Conservation (phyloP, 2,113 vertebrate genomes). For the Dromaius novaehollandiae region DNA sequence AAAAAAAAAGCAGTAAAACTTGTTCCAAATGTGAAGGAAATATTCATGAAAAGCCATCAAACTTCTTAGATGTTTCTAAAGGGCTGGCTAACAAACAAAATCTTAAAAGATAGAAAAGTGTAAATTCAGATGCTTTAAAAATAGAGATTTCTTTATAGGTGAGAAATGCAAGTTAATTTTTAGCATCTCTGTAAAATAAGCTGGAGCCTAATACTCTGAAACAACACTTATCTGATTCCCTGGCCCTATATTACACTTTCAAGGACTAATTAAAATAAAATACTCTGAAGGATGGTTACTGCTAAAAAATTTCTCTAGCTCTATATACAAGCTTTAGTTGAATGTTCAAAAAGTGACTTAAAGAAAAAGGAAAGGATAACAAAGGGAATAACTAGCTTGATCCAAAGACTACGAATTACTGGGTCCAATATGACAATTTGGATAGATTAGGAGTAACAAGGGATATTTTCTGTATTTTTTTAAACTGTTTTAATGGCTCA, state of each 20-base stretch:
- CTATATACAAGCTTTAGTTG: not conserved
- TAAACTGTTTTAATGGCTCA: not conserved
- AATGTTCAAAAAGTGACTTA: not conserved
- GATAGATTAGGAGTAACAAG: not conserved
- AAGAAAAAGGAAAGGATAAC: not conserved
- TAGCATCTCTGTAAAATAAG: not conserved
- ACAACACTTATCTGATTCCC: not conserved
- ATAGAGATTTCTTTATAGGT: not conserved
- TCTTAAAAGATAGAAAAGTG: not conserved
- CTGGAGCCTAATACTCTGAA: not conserved
- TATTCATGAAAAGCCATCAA: not conserved
- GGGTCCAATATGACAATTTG: not conserved
- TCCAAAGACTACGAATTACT: not conserved
- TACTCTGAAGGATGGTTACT: not conserved
- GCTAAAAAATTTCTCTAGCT: not conserved
- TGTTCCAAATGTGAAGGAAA: not conserved
- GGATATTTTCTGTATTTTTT: not conserved
- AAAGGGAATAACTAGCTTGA: not conserved
- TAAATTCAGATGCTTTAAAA: not conserved
- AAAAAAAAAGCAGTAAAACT: conserved; percentile 4
- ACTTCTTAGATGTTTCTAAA: not conserved
- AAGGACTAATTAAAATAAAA: not conserved
- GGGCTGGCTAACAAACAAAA: not conserved
- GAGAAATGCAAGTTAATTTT: not conserved
- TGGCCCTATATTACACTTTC: not conserved